These are phyloP conservation scores for Chrysomallon squamiferum DNA, from an alignment of 1,140 invertebrate species.

Conservation along the genomic window DNA sequence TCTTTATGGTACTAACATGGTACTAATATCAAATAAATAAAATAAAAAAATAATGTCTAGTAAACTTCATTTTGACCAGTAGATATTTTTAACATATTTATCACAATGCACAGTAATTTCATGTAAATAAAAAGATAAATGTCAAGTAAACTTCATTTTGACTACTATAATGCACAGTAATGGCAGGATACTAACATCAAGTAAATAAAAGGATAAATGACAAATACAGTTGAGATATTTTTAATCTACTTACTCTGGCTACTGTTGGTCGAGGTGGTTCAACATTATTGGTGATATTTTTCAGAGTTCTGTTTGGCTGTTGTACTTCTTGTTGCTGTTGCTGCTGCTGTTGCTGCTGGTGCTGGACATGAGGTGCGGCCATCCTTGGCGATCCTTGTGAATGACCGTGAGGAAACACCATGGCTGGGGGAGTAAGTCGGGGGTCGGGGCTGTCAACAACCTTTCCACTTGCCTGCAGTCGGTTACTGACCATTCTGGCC, in stretches of 20 bases:
- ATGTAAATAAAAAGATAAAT: too few species aligned
- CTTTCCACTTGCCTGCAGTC: slow-evolving; percentile 69
- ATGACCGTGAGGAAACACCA: slow-evolving; percentile 10
- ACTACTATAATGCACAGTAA: too few species aligned
- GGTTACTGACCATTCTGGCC: slow-evolving; percentile 91
- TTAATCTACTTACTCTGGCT: slow-evolving; percentile 18
- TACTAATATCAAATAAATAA: too few species aligned
- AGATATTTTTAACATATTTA: too few species aligned
- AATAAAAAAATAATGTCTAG: too few species aligned
- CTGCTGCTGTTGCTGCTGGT: slow-evolving; percentile 11
- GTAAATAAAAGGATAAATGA: too few species aligned
- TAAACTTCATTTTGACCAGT: too few species aligned
- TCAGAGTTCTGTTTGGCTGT: slow-evolving; percentile 16
- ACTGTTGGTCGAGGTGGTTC: slow-evolving; percentile 12
- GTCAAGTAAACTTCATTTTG: too few species aligned
- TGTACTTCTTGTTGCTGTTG: slow-evolving; percentile 2
- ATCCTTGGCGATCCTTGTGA: slow-evolving; percentile 9
- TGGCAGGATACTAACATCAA: too few species aligned
- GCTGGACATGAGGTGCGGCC: not conserved
- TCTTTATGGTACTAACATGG: too few species aligned
- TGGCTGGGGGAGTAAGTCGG: slow-evolving; percentile 23
- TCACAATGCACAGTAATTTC: too few species aligned
- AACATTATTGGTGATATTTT: slow-evolving; percentile 36
- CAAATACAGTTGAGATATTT: too few species aligned
- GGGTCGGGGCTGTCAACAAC: slow-evolving; percentile 7